Evolutionary conservation across 2,797 vertebrate genomes (phyloP).

Genomic region (Crenichthys baileyi): DNA sequence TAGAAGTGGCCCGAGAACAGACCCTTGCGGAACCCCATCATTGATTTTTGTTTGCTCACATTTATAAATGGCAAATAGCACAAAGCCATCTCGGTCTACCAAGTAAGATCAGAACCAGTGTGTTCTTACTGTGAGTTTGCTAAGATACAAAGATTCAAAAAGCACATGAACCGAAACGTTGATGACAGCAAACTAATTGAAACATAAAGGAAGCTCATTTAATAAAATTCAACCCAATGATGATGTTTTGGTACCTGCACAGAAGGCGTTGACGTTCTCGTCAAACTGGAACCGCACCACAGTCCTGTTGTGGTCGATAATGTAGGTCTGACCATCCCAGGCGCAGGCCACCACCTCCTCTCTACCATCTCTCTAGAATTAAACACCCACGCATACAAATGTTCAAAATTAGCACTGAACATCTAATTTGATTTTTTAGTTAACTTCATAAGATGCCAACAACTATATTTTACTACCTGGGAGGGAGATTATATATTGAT

Average conservation of each 20-base stretch:
- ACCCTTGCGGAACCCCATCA: not conserved
- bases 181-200: not conserved
- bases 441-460: too few relatives aligned
- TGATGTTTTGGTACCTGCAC: constrained; percentile 84
- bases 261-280: constrained; percentile 98
- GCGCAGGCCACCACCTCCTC: constrained; percentile 98
- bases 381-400: not conserved
- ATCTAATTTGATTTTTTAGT: not conserved
- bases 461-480: too few relatives aligned
- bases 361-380: constrained; percentile 88
- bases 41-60: not conserved
- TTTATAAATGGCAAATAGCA: not conserved
- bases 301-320: constrained; percentile 93
- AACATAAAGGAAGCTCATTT: not conserved
- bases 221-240: not conserved
- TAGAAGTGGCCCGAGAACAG: too few relatives aligned
- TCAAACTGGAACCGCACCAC: constrained; percentile 98
- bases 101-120: not conserved
- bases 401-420: not conserved
- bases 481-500: too few relatives aligned
- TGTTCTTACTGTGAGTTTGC: not conserved
- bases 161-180: too few relatives aligned
- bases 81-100: not conserved
- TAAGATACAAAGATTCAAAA: not conserved
- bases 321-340: constrained; percentile 98